Evolutionary conservation across 2,113 vertebrate genomes (phyloP).

Genomic region (Nothocercus nigrocapillus): DNA sequence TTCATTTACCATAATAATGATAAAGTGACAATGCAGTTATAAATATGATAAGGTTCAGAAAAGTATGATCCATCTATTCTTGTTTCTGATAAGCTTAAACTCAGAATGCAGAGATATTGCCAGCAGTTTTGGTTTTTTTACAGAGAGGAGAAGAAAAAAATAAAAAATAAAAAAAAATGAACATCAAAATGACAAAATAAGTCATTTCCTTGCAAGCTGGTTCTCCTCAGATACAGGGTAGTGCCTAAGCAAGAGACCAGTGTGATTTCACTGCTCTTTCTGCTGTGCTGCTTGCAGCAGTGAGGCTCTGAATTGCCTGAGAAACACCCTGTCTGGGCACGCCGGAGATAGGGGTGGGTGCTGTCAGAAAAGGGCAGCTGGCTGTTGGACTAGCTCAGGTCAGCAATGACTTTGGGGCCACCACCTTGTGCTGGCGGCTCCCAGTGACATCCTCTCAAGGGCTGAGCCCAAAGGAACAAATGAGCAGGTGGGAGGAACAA

Average conservation of each 20-base stretch:
- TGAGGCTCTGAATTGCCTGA: neutral
- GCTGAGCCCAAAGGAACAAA: neutral
- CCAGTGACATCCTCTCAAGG: neutral
- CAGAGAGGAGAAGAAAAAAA: neutral
- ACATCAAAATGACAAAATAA: neutral
- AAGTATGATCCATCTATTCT: neutral
- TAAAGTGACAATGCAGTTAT: neutral
- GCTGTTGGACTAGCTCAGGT: neutral
- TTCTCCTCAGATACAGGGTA: neutral
- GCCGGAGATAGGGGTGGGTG: neutral
- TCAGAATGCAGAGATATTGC: neutral
- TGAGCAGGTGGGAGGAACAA: too few relatives aligned
- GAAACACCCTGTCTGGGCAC: neutral
- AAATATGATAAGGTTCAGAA: neutral
- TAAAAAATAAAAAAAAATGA: neutral
- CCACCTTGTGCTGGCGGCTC: fast-evolving
- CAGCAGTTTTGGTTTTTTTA: neutral
- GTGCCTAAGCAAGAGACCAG: neutral
- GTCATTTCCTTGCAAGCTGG: neutral
- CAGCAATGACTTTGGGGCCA: neutral
- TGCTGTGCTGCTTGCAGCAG: neutral
- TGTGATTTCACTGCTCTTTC: neutral
- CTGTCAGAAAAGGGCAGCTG: neutral
- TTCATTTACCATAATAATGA: neutral
- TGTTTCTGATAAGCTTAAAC: neutral